Evolutionary conservation across 2,797 vertebrate genomes (phyloP), one percentile per base, ranked within the genome.

Genomic region (Labeo calbasu): DNA sequence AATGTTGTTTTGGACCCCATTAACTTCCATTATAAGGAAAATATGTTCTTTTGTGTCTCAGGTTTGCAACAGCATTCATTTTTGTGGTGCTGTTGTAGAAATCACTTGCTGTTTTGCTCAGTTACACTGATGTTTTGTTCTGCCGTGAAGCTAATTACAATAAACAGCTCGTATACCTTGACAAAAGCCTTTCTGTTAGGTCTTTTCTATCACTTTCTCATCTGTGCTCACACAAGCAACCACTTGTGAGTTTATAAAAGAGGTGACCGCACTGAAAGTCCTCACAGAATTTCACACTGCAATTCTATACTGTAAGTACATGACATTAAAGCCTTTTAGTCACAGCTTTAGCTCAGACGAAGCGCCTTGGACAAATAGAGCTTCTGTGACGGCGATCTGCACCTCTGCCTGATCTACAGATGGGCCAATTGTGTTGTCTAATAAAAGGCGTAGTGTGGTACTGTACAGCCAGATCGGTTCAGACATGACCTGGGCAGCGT

Each of bases 341-440:
- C 86, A 79, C 36, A 76, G 84, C 82, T 65, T 57, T 32, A 73
- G 61, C 82, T 59, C 46, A 81, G 50, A 85, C 79, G 84, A 86
- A 86, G 76, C 72, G 70, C 19, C 59, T 79, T 50, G 77, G 81
- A 81, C 86, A 85, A 80, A 77, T 73, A 80, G 46, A 77, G n/a
- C 43, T 75, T 88, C 51, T 87, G 75, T 88, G 80, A 76, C 69
- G 68, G 76, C 10, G 75, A 63, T 85, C 68, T 82, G 70, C 79
- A 73, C 83, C 61, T 89, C 85, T 86, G 79, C 77, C 72, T 75
- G 69, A 85, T 85, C 51, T 87, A 80, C 88, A 88, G 88, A 89
- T 84, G 82, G 84, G 76, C 66, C 66, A 65, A 83, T 89, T 89
- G 86, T 87, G 82, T 80, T 63, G 71, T 59, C 40, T 83, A 57